Base-by-base conservation (phyloP, 2,888 invertebrate species). In the Tineola bisselliella region DNA sequence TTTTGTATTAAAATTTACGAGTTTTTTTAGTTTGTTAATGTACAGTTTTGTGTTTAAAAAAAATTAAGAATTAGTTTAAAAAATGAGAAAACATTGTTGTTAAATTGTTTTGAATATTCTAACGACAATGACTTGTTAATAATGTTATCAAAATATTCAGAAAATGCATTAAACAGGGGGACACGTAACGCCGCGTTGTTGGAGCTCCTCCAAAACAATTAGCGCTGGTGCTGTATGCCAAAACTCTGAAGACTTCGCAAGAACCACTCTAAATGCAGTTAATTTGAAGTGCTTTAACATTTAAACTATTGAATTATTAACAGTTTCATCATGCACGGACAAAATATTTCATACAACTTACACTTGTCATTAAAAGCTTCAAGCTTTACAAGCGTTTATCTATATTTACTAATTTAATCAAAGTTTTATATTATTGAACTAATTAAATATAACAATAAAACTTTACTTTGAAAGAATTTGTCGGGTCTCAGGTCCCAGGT, bases 141-240 rank as follows among this genome's bases (percentile, higher is more conserved):
- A 58, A 33, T 58, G 33, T 58, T 58, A 58, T 58, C 58, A 58
- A 31, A 58, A 58, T 58, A 58, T 33, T 33, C 33, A 30, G 33
- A 56, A 58, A 58, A 58, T 58, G 58, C 58, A 58, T 56, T 19
- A 11, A n/a, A 11, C 56, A 25, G 56, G 19, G 18, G 25, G 18
- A 56, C 56, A 56, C 56, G 56, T 56, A 56, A 12, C n/a, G 38
- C 10, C 38, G 38, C 3, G 38, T 31, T 38, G 79, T 84, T 86
- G 86, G 86, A 84, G 73, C 67, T 75, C 68, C 70, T 81, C 86
- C 86, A 87, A 87, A 84, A 84, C 82, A 84, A 84, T 84, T 84
- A 87, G 82, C 76, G 76, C 76, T 30, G 15, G 48, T 63, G 65
- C 68, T 71, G 70, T 69, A 70, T 69, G 74, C 72, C 73, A 72